Base-by-base conservation (phyloP, 2,797 vertebrate species). In the Morus bassanus region DNA sequence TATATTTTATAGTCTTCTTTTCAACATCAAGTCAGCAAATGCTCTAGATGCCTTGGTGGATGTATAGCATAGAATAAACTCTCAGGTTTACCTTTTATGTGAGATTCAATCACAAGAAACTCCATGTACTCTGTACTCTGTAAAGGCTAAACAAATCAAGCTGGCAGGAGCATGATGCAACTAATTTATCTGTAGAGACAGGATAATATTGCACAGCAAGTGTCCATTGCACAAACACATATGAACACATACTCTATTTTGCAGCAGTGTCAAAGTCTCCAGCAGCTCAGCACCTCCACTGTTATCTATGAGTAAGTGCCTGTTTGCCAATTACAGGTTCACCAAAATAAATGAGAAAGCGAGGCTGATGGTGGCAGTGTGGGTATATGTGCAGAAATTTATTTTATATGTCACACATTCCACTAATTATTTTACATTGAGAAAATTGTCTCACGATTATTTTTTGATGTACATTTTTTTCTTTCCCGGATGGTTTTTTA, bases 81-180 rank as follows among this genome's bases (percentile, higher is more conserved):
- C 78, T 76, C 39, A 80, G 69, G 50, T 87, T 96, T 94, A 89
- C 89, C 72, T 96, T 95, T 96, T 93, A 68, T 41, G 23, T 93
- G 83, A 74, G 89, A 93, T 91, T 95, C 81, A 96, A 93, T 94
- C 87, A 93, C 89, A 87, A 89, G 91, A 89, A 93, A 69, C 81
- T 85, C 88, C 59, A 19, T 85, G 63, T 64, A 56, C 87, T 91
- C 90, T 93, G 70, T 90, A 25, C 79, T 91, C 89, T 11, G 13
- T 50, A 95, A 93, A 94, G 91, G 65, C 95, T 93, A 93, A 91
- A 91, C 90, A 95, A 94, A 97, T 94, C 95, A 95, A 85, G 43
- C 93, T 84, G 87, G 88, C 89, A 88, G 92, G 92, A 91, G 63
- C 83, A 81, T 50, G 95, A 92, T 67, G 84, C 89, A 92, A 74